These are phyloP conservation scores for Melanerpes aurifrons DNA, from an alignment of 2,113 vertebrate species.

Conservation along the genomic window DNA sequence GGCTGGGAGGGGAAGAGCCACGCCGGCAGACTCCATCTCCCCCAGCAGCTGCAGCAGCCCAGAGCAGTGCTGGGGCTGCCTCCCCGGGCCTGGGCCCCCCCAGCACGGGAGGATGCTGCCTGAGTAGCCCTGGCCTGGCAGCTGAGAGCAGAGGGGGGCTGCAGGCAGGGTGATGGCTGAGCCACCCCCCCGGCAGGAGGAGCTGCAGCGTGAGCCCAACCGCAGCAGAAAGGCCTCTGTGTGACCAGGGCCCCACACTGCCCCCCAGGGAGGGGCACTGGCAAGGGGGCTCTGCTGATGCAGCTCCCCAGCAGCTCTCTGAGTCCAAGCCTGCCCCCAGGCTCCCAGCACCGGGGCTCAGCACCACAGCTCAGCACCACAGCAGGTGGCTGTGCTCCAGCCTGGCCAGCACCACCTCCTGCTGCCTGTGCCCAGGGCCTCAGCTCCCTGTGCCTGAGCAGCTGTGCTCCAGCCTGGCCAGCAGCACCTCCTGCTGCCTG, in stretches of 20 bases:
- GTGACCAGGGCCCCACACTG: rapidly evolving
- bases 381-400: rapidly evolving
- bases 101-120: rapidly evolving
- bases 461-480: too few relatives aligned
- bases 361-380: background rate
- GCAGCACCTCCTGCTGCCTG: too few relatives aligned
- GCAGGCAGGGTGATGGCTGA: background rate
- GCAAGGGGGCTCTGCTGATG: rapidly evolving
- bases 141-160: background rate
- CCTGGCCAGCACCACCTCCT: rapidly evolving
- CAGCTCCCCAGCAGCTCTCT: background rate
- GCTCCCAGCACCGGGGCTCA: background rate
- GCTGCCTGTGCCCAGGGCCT: too few relatives aligned
- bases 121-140: background rate
- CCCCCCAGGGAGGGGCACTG: rapidly evolving
- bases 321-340: background rate
- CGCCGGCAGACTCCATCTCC: background rate
- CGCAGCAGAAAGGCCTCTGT: too few relatives aligned
- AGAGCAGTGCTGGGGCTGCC: background rate
- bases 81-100: rapidly evolving
- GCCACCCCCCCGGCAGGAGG: background rate
- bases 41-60: background rate
- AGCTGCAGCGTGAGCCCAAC: background rate
- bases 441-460: too few relatives aligned
- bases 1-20: background rate